A percentile compares a stretch with the other conserved stretches of the same genome.
Evolutionary conservation across 2,888 invertebrate genomes (phyloP).

Genomic region (Luperina testacea): DNA sequence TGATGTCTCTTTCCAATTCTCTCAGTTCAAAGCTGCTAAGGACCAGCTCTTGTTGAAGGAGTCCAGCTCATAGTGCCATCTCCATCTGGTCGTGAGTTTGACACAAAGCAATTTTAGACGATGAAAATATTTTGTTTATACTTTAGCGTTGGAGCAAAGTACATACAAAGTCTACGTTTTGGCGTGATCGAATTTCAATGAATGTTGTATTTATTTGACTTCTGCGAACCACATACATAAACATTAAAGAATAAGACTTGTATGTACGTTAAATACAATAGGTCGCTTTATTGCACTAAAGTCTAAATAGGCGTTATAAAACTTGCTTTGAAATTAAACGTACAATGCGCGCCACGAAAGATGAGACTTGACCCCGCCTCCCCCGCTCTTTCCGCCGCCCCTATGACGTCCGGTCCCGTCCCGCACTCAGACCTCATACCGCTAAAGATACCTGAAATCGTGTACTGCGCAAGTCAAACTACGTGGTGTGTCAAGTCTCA

Average conservation of each 20-base stretch:
- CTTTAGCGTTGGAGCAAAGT: slow-evolving; percentile 22
- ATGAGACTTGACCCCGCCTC: too few species aligned
- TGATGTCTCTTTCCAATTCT: too few species aligned
- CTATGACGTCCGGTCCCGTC: too few species aligned
- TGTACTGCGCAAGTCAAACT: too few species aligned
- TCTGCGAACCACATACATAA: slow-evolving; percentile 59
- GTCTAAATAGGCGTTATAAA: slow-evolving; percentile 22
- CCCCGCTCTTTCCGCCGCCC: too few species aligned
- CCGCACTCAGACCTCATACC: too few species aligned
- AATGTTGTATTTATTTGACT: slow-evolving; percentile 58
- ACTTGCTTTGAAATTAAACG: slow-evolving; percentile 22
- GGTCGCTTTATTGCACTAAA: slow-evolving; percentile 29
- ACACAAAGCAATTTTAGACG: background rate
- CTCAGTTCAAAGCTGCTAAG: too few species aligned
- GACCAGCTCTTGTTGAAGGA: too few species aligned
- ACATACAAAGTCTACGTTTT: slow-evolving; percentile 31
- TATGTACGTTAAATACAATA: slow-evolving; percentile 43
- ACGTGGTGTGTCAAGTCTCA: too few species aligned
- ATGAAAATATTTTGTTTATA: slow-evolving; percentile 7
- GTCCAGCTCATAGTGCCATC: background rate
- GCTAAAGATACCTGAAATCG: too few species aligned
- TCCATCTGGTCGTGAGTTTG: background rate
- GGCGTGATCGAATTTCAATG: slow-evolving; percentile 53
- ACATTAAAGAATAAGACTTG: slow-evolving; percentile 47
- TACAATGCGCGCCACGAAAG: background rate